Conservation (phyloP, 2,113 vertebrate species). For the Solea solea region DNA sequence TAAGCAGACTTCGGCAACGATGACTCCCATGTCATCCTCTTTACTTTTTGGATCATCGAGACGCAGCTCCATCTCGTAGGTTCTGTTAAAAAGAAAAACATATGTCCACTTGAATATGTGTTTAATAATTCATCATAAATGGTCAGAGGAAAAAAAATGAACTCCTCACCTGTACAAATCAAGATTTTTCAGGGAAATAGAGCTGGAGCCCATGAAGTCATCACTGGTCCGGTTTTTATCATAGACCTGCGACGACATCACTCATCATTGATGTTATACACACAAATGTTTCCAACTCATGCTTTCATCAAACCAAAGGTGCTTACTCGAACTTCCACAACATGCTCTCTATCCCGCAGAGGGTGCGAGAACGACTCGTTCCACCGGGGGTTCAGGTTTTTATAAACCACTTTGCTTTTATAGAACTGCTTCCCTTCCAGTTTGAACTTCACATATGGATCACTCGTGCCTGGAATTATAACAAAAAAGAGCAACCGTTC, state of each 20-base stretch:
- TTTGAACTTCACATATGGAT: conserved; percentile 97
- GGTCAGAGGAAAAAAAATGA: not conserved
- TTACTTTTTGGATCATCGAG: conserved; percentile 92
- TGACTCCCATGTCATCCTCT: conserved; percentile 93
- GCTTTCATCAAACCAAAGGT: not conserved
- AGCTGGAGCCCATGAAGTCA: conserved; percentile 94
- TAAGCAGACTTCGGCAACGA: conserved; percentile 87
- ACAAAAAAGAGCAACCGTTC: conserved; percentile 21
- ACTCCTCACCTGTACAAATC: conserved; percentile 88
- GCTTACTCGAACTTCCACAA: conserved; percentile 89
- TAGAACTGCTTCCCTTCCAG: conserved; percentile 93
- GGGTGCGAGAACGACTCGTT: conserved; percentile 91
- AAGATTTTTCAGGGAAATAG: conserved; percentile 81
- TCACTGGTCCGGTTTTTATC: conserved; percentile 92
- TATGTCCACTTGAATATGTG: not conserved
- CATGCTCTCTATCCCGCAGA: conserved; percentile 87
- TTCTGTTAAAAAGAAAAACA: conserved; percentile 72
- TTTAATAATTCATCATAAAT: not conserved
- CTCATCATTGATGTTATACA: not conserved
- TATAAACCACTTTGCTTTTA: conserved; percentile 96
- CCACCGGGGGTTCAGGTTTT: conserved; percentile 93
- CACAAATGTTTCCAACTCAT: not conserved
- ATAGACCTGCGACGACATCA: conserved; percentile 84
- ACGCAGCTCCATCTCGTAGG: conserved; percentile 83
- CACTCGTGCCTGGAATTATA: conserved; percentile 87